Evolutionary conservation across 2,797 vertebrate species (phyloP).

Genomic region (Gymnoscopelus braueri): DNA sequence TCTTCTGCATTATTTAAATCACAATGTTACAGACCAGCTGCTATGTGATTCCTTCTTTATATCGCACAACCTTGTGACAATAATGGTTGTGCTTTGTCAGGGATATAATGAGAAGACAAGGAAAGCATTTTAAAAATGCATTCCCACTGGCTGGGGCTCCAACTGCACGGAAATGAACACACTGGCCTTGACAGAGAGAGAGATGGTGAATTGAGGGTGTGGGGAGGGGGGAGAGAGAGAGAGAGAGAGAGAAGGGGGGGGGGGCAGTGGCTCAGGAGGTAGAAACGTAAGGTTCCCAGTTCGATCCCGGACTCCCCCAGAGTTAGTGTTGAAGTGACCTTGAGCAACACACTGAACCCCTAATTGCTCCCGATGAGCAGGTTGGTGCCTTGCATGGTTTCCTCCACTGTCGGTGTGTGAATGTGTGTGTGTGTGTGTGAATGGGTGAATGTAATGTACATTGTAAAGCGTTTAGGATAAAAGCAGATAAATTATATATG

Average conservation of each 20-base stretch:
- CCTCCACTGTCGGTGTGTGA: no score
- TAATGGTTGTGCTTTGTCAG: neutral
- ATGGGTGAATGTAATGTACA: neutral
- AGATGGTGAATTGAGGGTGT: neutral
- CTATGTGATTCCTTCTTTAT: neutral
- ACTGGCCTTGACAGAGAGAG: neutral
- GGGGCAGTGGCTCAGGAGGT: neutral
- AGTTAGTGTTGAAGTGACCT: no score
- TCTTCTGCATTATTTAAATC: neutral
- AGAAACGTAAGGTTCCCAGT: neutral
- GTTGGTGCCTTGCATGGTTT: no score
- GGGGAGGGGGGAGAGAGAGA: neutral
- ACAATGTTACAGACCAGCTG: neutral
- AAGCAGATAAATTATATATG: no score
- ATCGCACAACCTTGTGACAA: neutral
- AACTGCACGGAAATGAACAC: neutral
- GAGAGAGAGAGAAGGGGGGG: neutral
- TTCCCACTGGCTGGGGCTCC: neutral
- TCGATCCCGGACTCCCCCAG: no score
- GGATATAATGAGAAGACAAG: slow-evolving; percentile 4
- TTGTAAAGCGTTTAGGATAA: no score
- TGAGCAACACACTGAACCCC: no score
- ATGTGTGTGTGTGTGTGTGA: no score
- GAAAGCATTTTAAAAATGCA: neutral
- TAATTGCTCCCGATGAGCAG: no score